phyloP scores from a whole-genome alignment of 2,888 invertebrate species.

The Agonopterix arenella region DNA sequence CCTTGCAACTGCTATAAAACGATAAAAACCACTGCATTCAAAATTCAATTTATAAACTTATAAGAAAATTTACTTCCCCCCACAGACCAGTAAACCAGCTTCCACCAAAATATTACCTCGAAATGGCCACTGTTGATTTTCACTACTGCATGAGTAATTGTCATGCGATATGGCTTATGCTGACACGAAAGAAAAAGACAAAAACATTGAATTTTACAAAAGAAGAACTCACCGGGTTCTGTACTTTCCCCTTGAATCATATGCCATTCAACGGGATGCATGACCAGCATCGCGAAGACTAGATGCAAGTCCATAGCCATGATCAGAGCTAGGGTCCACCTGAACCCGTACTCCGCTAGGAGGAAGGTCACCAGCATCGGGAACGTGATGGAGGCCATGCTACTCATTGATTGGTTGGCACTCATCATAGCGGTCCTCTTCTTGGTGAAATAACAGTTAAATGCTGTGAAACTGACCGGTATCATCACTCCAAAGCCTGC shows the following conservation, averaged over 20 bases:
- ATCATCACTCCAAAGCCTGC: conserved; percentile 84
- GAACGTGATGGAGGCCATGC: conserved; percentile 81
- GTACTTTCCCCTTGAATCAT: conserved; percentile 45
- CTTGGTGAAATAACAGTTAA: conserved; percentile 84
- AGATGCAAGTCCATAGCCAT: conserved; percentile 82
- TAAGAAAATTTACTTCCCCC: no score
- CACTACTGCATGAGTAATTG: no score
- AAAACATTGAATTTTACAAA: background rate
- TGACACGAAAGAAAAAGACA: background rate
- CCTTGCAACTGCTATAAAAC: no score
- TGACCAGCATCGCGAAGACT: conserved; percentile 81
- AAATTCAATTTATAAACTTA: no score
- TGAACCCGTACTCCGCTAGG: conserved; percentile 80
- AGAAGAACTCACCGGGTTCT: conserved; percentile 27
- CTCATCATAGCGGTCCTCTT: conserved; percentile 85
- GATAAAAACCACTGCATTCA: no score
- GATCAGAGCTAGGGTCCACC: conserved; percentile 81
- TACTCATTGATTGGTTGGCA: conserved; percentile 83
- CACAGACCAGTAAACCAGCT: no score
- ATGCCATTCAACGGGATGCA: conserved; percentile 87
- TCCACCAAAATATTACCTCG: no score
- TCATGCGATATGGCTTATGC: no score
- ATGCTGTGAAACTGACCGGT: conserved; percentile 83
- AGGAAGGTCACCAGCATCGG: conserved; percentile 80
- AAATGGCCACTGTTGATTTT: no score